These are phyloP conservation scores for Teleogryllus occipitalis DNA, from an alignment of 1,140 invertebrate species.

Conservation along the genomic window DNA sequence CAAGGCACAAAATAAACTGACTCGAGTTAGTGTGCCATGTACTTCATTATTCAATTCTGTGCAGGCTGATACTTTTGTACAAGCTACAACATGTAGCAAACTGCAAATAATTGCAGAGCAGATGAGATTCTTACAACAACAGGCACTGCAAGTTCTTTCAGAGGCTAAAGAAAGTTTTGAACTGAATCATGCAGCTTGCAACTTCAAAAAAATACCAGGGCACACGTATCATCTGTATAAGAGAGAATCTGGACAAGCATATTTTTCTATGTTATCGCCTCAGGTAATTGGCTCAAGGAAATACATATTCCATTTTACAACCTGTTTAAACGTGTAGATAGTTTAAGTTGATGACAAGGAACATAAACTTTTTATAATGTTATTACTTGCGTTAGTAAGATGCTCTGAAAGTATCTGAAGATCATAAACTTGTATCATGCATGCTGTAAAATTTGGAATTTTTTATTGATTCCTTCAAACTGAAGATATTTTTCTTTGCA, in stretches of 20 bases:
- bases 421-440: no score
- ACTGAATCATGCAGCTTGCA: slow-evolving; percentile 59
- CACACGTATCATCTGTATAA: slow-evolving; percentile 63
- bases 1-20: not conserved
- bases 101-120: slow-evolving; percentile 59
- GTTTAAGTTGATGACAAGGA: no score
- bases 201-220: slow-evolving; percentile 62
- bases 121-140: slow-evolving; percentile 53
- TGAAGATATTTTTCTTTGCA: no score
- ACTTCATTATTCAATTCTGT: not conserved
- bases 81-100: slow-evolving; percentile 51
- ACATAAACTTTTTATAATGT: no score
- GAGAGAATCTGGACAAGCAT: slow-evolving; percentile 49
- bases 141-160: slow-evolving; percentile 51
- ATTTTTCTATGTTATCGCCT: slow-evolving; percentile 66
- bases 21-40: not conserved
- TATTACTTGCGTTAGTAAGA: no score
- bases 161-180: slow-evolving; percentile 49
- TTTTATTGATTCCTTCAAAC: no score
- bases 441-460: no score
- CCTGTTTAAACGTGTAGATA: no score
- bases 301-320: no score
- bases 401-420: no score
- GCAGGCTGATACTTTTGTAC: slow-evolving; percentile 51
- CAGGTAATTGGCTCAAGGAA: slow-evolving; percentile 39